Conservation (phyloP, 2,888 invertebrate genomes). For the Apeira syringaria region DNA sequence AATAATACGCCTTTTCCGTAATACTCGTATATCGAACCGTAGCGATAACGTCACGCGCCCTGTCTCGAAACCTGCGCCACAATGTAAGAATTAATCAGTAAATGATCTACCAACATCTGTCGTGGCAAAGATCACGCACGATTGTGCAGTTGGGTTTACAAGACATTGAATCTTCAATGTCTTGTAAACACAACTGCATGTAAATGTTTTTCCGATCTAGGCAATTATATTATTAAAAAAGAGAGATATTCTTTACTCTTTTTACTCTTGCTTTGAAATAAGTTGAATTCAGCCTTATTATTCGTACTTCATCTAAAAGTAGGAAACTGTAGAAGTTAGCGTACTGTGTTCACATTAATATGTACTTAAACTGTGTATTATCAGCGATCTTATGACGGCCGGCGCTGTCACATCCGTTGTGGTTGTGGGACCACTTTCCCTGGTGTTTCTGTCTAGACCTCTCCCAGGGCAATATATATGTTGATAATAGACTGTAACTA, state of each 20-base stretch:
- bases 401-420: slow-evolving; percentile 28
- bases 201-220: too few species aligned
- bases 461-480: too few species aligned
- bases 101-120: background rate
- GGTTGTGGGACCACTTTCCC: slow-evolving; percentile 28
- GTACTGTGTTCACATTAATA: too few species aligned
- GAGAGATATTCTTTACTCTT: too few species aligned
- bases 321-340: too few species aligned
- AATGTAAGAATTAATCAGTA: background rate
- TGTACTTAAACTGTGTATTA: slow-evolving; percentile 4
- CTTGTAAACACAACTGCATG: too few species aligned
- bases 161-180: too few species aligned
- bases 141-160: background rate
- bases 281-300: too few species aligned
- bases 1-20: slow-evolving; percentile 34
- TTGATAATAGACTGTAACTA: too few species aligned
- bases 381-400: slow-evolving; percentile 14
- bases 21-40: slow-evolving; percentile 27
- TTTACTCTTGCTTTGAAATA: too few species aligned
- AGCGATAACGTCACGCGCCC: slow-evolving; percentile 32
- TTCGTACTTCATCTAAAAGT: too few species aligned
- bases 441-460: slow-evolving; percentile 14
- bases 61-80: slow-evolving; percentile 21
- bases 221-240: too few species aligned
- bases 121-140: background rate